Base-by-base conservation (phyloP, 2,797 vertebrate genomes). In the Brachymystax lenok region DNA sequence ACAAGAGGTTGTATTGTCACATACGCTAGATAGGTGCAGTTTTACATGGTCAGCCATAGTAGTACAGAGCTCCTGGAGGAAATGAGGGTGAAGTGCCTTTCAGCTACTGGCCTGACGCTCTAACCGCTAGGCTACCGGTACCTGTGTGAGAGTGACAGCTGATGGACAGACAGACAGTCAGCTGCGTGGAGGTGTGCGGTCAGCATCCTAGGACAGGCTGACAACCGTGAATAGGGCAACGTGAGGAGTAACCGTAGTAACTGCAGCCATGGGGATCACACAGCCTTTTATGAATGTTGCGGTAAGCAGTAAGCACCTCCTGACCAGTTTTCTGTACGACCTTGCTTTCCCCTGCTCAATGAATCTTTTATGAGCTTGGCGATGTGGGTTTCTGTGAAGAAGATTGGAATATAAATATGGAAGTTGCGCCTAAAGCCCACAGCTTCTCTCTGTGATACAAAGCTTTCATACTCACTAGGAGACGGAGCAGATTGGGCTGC, bases 341-440 rank as follows among this genome's bases (percentile, higher is more conserved):
- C 94, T 95, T 94, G 92, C 90, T 88, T 93, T 93, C 87, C 90
- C 88, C 84, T 80, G 81, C 89, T 86, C 84, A 81, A 94, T 95
- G 92, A 94, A 95, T 95, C 91, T 95, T 94, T 94, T 93, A 94
- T 94, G 92, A 93, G 93, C 83, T 88, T 89, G 85, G 91, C 88
- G 84, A 92, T 93, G 92, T 93, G 90, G 88, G 89, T 91, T 93
- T 93, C 92, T 90, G 91, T 87, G 90, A 88, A 93, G 93, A 92
- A 94, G 93, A 95, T 94, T 93, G 91, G 94, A 95, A 95, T 95
- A 94, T 95, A 95, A 95, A 95, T 94, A 93, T 90, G 92, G 89
- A 90, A 90, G 89, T 88, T 88, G 88, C 77, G 86, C 92, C 88
- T 85, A 87, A 82, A 93, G 91, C 77, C 51, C 74, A 19, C 14